Base-by-base conservation (phyloP, 1,140 invertebrate genomes). In the Drosophila erecta region DNA sequence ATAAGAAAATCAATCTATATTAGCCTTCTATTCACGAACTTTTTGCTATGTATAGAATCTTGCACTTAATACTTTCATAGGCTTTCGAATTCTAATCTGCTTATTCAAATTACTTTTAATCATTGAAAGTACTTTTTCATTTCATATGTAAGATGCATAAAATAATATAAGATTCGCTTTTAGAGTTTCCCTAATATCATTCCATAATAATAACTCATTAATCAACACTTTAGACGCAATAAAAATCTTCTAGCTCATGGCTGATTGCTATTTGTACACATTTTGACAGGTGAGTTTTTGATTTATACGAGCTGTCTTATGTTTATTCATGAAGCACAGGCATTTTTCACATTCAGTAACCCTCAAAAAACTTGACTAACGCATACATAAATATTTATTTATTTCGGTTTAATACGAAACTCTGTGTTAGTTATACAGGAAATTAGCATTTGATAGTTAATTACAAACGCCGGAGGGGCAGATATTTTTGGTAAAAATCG, bases 401-500 rank as follows among this genome's bases (percentile, higher is more conserved):
- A 56, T 54, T 37, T 69, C 24, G 65, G 33, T 65, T 60, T 55
- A 69, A 60, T 61, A 61, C n/a, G 47, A 40, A 40, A 41, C 33
- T 43, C 15, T 50, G n/a, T 54, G 40, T 37, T 7, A 47, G 17
- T 55, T 46, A 44, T 59, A 60, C 62, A 76, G 72, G 72, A 76
- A 76, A 76, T 76, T 76, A 76, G 55, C 73, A 76, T 76, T 76
- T 76, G 54, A 59, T 76, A 67, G 73, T 76, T 76, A 76, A 76
- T 76, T 76, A 72, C 55, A 15, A 46, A 22, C 40, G 33, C 70
- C 33, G 35, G 40, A 47, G 35, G 43, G 60, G 60, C 35, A 43
- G 30, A 20, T 44, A 33, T 24, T 62, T 50, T 33, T 49, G 33
- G 33, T n/a, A 37, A 40, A 30, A 30, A 10, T 30, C 30, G 8